A percentile compares a stretch with the other conserved stretches of the same genome.
Evolutionary conservation across 2,797 vertebrate species (phyloP).

Genomic region (Harpagifer antarcticus): DNA sequence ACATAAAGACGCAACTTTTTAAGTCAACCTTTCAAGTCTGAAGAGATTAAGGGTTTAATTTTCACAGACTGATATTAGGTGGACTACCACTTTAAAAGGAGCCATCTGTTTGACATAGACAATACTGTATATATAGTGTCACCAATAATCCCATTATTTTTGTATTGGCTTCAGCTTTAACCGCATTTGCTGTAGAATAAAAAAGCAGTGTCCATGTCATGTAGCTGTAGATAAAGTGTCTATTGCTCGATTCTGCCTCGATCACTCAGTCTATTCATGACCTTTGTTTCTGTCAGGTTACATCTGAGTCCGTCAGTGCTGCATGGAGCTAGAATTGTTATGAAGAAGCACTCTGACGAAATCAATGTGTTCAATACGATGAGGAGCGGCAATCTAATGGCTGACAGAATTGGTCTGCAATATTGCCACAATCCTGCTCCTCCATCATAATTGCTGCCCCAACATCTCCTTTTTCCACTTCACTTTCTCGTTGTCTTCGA

Average conservation of each 20-base stretch:
- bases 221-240: conserved; percentile 8
- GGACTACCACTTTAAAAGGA: background rate
- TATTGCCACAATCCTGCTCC: conserved; percentile 54
- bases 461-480: conserved; percentile 60
- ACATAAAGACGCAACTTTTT: background rate
- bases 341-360: conserved; percentile 53
- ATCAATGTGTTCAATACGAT: conserved; percentile 57
- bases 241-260: background rate
- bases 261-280: conserved; percentile 30
- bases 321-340: conserved; percentile 41
- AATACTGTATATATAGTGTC: background rate
- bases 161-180: background rate
- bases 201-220: background rate
- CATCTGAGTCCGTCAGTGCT: conserved; percentile 12
- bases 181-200: background rate
- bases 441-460: conserved; percentile 58
- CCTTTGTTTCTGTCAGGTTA: conserved; percentile 36
- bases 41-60: background rate
- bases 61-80: background rate
- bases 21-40: background rate
- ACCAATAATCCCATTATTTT: background rate
- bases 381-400: conserved; percentile 51
- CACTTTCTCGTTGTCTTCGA: conserved; percentile 36
- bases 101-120: background rate
- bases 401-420: conserved; percentile 31